Evolutionary conservation across 2,797 vertebrate genomes (phyloP), one percentile per base, ranked within the genome.

Genomic region (Acipenser oxyrinchus): DNA sequence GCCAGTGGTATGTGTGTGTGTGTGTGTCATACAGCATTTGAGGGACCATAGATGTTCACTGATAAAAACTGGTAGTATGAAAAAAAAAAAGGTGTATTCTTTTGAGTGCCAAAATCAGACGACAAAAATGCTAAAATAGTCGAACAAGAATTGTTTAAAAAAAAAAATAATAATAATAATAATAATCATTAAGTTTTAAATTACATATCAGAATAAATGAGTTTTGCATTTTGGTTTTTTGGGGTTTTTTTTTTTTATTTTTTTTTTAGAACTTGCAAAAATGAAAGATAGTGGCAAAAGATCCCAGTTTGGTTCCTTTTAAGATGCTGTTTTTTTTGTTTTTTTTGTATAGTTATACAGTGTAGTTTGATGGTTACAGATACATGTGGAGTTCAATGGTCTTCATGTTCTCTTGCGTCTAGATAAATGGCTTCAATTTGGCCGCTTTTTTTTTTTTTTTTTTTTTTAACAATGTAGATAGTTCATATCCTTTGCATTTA

Each of bases 401-500:
- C 82, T 88, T 88, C 81, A 84, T 89, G 89, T 89, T 90, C 86
- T 82, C 82, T 84, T 80, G 78, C 83, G 82, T 83, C 79, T 89
- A 88, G 83, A 74, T 86, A 88, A 84, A 79, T 78, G 73, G 85
- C 78, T 88, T 92, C 87, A 89, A 83, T 83, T 83, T 83, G 83
- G 80, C 79, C 83, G 77, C 81, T 86, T 82, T 77, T 64, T 60
- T 77, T 75, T 79, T 74, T 80, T 81, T 84, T 82, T 86, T 79
- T 75, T 18, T 83, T 91, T 88, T 84, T 81, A 88, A 86, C 83
- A 84, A 83, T 89, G 89, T 93, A 92, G 88, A 91, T 88, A 87
- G 87, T 89, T 88, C 84, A 86, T 91, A 89, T 92, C 88, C 84
- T 89, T 86, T 92, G 88, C 90, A 90, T 92, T 90, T 92, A 90